Conservation (phyloP, 2,113 vertebrate genomes). For the Hippopotamus amphibius region DNA sequence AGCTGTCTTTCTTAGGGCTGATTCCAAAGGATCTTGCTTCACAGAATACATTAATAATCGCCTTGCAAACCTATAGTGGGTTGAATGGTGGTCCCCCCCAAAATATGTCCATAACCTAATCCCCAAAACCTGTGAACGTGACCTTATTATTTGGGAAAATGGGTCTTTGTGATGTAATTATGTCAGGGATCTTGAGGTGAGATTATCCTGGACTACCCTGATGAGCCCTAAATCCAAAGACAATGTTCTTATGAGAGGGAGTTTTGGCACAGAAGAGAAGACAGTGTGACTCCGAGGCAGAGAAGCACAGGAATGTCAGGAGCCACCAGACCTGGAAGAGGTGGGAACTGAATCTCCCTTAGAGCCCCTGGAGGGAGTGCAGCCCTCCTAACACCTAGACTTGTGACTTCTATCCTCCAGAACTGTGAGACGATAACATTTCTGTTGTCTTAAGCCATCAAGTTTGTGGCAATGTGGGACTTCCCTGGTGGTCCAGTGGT, state of each 20-base stretch:
- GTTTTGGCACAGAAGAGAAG: not conserved
- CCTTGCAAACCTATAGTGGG: not conserved
- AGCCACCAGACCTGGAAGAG: not conserved
- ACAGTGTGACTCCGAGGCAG: not conserved
- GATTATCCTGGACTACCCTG: not conserved
- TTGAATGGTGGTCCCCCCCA: not conserved
- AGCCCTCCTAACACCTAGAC: not conserved
- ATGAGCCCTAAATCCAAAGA: not conserved
- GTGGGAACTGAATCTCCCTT: not conserved
- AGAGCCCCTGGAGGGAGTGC: rapidly evolving
- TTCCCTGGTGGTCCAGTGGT: too few relatives aligned
- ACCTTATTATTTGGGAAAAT: not conserved
- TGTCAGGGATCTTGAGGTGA: not conserved
- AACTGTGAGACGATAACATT: not conserved
- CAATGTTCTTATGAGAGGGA: not conserved
- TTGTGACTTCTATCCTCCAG: not conserved
- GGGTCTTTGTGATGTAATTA: not conserved
- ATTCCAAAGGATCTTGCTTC: not conserved
- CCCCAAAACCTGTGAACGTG: not conserved
- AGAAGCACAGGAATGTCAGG: not conserved
- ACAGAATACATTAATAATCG: not conserved
- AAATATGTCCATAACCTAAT: not conserved
- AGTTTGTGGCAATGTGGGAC: not conserved
- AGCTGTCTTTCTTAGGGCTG: not conserved
- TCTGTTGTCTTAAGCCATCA: not conserved